Evolutionary conservation across 2,888 invertebrate genomes (phyloP).

Genomic region (Megastigmus dorsalis): DNA sequence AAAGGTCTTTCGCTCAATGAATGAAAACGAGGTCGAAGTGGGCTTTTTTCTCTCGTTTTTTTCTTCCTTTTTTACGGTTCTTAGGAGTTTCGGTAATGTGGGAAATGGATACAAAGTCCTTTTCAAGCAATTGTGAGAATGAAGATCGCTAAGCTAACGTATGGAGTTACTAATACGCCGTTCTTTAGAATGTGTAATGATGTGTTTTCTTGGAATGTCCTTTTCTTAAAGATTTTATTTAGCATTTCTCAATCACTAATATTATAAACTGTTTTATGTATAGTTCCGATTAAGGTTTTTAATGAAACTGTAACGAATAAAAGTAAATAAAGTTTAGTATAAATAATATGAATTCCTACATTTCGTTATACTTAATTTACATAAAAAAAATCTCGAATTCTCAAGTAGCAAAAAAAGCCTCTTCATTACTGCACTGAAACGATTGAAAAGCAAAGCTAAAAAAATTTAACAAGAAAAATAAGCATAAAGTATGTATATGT

Average conservation of each 20-base stretch:
- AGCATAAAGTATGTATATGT: too few species aligned
- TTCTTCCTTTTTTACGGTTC: slow-evolving; percentile 29
- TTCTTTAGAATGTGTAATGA: slow-evolving; percentile 5
- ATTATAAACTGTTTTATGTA: neutral
- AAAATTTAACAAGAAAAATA: too few species aligned
- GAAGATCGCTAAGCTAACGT: slow-evolving; percentile 48
- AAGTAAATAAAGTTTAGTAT: too few species aligned
- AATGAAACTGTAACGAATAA: too few species aligned
- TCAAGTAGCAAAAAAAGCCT: neutral
- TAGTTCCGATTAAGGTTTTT: too few species aligned
- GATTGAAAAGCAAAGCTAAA: too few species aligned
- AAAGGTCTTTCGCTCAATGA: slow-evolving; percentile 46
- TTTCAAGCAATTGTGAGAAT: slow-evolving; percentile 45
- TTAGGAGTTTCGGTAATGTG: slow-evolving; percentile 32
- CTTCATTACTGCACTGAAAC: too few species aligned
- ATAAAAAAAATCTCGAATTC: too few species aligned
- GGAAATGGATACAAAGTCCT: slow-evolving; percentile 52
- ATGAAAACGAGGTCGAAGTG: slow-evolving; percentile 48
- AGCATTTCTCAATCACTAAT: neutral
- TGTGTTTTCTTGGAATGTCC: slow-evolving; percentile 38
- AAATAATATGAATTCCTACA: neutral
- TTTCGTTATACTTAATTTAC: too few species aligned
- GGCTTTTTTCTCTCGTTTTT: slow-evolving; percentile 27
- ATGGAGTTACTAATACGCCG: slow-evolving; percentile 51
- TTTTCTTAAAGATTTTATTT: too few species aligned